These are phyloP conservation scores for Eriocheir sinensis DNA, from an alignment of 1,140 invertebrate species.

Conservation along the genomic window DNA sequence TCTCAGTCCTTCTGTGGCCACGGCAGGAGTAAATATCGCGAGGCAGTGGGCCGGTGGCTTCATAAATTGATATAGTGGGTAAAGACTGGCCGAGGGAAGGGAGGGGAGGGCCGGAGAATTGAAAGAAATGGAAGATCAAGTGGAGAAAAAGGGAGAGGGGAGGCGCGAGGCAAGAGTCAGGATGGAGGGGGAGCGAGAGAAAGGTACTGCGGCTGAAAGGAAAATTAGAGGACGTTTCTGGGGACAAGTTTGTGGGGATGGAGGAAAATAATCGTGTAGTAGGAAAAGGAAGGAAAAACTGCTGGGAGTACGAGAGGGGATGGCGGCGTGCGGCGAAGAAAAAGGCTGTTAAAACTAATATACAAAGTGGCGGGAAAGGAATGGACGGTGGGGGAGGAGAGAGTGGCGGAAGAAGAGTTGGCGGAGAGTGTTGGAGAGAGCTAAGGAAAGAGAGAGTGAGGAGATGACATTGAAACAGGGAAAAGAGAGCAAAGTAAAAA, in stretches of 20 bases:
- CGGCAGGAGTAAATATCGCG: background rate
- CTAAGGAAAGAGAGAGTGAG: no score
- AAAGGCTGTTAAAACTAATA: slow-evolving; percentile 8
- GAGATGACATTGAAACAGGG: no score
- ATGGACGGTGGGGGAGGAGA: background rate
- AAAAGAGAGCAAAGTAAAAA: background rate
- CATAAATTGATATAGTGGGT: slow-evolving; percentile 16
- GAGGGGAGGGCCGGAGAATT: background rate
- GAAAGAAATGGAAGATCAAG: slow-evolving; percentile 25
- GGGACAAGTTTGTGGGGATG: background rate
- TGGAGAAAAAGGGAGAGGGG: slow-evolving; percentile 12
- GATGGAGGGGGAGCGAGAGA: background rate
- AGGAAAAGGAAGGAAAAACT: background rate
- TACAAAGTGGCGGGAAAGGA: background rate
- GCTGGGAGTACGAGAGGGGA: background rate
- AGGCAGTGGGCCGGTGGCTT: background rate
- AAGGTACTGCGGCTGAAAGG: background rate
- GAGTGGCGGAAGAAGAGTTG: background rate
- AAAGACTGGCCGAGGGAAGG: background rate
- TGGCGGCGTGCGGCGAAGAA: background rate
- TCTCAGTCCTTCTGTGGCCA: background rate
- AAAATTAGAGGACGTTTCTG: background rate
- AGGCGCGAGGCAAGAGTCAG: background rate
- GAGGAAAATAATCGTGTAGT: background rate
- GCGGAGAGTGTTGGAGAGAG: no score